These are phyloP conservation scores for Oscheius onirici DNA, from an alignment of 2,888 invertebrate genomes.

Conservation along the genomic window DNA sequence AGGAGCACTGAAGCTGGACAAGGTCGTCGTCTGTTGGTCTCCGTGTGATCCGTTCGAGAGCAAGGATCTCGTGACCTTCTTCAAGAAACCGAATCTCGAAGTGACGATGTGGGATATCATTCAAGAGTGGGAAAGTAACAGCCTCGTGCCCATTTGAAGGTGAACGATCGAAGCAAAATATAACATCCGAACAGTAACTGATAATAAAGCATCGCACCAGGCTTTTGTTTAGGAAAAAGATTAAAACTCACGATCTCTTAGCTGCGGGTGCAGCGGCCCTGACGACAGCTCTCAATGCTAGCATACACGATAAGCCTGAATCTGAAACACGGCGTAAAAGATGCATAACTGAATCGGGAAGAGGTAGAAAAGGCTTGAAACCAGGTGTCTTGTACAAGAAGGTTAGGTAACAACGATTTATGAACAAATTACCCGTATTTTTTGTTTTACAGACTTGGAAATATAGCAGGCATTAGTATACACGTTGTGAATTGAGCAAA, in stretches of 20 bases:
- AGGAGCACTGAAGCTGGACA: constrained; percentile 1
- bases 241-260: constrained; percentile 9
- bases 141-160: neutral
- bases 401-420: too few relatives aligned
- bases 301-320: neutral
- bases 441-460: too few relatives aligned
- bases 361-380: neutral
- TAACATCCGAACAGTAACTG: neutral
- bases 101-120: neutral
- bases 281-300: constrained; percentile 9
- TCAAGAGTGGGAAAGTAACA: neutral
- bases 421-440: too few relatives aligned
- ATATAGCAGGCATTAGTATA: too few relatives aligned
- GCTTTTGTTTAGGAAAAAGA: too few relatives aligned
- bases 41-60: neutral
- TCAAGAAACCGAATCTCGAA: neutral
- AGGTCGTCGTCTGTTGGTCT: constrained; percentile 5
- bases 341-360: neutral
- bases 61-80: constrained; percentile 3
- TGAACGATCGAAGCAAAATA: neutral
- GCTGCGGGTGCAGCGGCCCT: neutral
- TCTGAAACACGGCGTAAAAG: neutral
- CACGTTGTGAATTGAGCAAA: too few relatives aligned
- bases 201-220: neutral
- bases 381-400: too few relatives aligned